These are phyloP conservation scores for Leptonema lineaticorne DNA, from an alignment of 1,140 invertebrate genomes.

Conservation along the genomic window DNA sequence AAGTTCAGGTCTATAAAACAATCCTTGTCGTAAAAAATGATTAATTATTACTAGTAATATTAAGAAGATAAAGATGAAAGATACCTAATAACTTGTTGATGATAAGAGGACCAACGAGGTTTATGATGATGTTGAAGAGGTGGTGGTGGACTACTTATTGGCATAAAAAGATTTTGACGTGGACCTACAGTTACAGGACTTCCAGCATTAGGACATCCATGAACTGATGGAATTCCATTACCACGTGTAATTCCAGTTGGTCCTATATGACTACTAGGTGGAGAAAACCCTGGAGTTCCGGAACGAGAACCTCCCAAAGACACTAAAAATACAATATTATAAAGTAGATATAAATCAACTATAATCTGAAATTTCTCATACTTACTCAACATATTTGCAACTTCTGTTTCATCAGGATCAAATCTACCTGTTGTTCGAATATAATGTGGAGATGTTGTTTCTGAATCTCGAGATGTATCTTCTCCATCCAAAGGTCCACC, in stretches of 20 bases:
- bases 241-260: constrained; percentile 24
- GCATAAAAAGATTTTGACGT: constrained; percentile 82
- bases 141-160: constrained; percentile 70
- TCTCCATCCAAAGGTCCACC: constrained; percentile 72
- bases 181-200: constrained; percentile 61
- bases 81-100: constrained; percentile 65
- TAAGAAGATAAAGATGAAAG: constrained; percentile 1
- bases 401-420: constrained; percentile 93
- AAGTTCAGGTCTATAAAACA: constrained; percentile 55
- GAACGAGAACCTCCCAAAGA: constrained; percentile 90
- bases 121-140: constrained; percentile 50
- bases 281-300: constrained; percentile 83
- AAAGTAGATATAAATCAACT: neutral
- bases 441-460: constrained; percentile 79
- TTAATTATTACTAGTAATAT: neutral
- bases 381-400: constrained; percentile 90
- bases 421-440: constrained; percentile 74
- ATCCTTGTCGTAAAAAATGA: neutral
- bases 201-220: neutral
- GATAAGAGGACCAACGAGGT: constrained; percentile 49
- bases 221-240: neutral
- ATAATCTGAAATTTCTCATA: constrained; percentile 40
- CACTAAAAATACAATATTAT: constrained; percentile 60
- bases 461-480: constrained; percentile 85
- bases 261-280: constrained; percentile 62